Evolutionary conservation across 2,797 vertebrate species (phyloP).

Genomic region (Neomorphus geoffroyi): DNA sequence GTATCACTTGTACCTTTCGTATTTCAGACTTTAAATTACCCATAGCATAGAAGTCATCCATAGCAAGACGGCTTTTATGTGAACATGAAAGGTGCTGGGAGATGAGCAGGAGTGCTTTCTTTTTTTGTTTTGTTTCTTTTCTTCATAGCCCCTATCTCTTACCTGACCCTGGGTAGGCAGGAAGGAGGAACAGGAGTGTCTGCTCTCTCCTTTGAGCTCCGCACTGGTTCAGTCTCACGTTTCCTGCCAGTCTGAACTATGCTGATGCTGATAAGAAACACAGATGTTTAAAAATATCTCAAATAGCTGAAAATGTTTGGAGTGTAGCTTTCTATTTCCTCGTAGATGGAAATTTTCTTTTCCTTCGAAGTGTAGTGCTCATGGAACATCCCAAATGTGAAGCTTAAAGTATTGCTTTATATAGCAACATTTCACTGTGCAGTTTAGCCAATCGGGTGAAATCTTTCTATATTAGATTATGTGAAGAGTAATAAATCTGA

Average conservation of each 20-base stretch:
- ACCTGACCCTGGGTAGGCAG: not conserved
- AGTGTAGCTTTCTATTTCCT: slow-evolving; percentile 32
- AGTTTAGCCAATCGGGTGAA: slow-evolving; percentile 50
- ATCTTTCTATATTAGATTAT: slow-evolving; percentile 67
- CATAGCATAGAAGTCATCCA: not conserved
- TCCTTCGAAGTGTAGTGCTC: slow-evolving; percentile 2
- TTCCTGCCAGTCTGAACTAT: not conserved
- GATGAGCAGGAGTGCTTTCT: not conserved
- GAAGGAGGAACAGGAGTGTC: not conserved
- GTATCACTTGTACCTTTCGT: not conserved
- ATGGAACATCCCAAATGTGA: slow-evolving; percentile 41
- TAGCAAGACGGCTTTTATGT: not conserved
- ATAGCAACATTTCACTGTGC: slow-evolving; percentile 49
- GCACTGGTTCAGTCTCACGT: not conserved
- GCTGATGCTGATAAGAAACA: not conserved
- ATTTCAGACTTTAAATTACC: not conserved
- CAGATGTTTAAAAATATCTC: slow-evolving; percentile 41
- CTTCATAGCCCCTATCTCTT: not conserved
- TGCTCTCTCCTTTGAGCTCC: not conserved
- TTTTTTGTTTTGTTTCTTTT: not conserved
- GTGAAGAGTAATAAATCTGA: slow-evolving; percentile 51
- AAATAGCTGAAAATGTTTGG: slow-evolving; percentile 6
- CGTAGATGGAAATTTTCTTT: slow-evolving; percentile 24
- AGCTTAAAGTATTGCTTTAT: slow-evolving; percentile 62
- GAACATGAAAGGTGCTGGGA: not conserved